Evolutionary conservation across 2,797 vertebrate species (phyloP).

Genomic region (Darevskia mixta): DNA sequence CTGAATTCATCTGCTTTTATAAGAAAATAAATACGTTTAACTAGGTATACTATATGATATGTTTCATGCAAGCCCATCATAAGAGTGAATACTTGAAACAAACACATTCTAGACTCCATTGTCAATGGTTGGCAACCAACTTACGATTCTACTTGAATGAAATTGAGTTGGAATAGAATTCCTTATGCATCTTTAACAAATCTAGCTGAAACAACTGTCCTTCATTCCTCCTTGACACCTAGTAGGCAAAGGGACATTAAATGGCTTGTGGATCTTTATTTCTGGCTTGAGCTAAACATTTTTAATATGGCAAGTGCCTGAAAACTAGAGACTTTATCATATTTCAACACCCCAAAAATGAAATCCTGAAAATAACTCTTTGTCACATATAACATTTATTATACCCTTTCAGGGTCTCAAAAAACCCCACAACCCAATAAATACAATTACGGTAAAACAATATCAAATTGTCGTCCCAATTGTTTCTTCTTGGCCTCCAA

Average conservation of each 20-base stretch:
- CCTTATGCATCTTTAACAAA: background rate
- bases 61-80: background rate
- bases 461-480: background rate
- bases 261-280: background rate
- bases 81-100: constrained; percentile 3
- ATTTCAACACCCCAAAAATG: constrained; percentile 7
- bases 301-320: constrained; percentile 2
- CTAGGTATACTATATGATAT: constrained; percentile 25
- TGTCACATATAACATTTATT: background rate
- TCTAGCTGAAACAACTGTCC: background rate
- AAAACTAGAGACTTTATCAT: constrained; percentile 48
- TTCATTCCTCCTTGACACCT: constrained; percentile 35
- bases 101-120: background rate
- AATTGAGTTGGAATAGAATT: background rate
- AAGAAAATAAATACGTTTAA: background rate
- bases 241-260: background rate
- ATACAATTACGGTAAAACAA: background rate
- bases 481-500: background rate
- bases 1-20: background rate
- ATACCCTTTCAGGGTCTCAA: background rate
- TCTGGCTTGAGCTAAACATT: background rate
- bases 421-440: background rate
- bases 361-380: constrained; percentile 34
- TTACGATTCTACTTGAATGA: background rate
- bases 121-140: background rate